Evolutionary conservation across 2,888 invertebrate genomes (phyloP).

Genomic region (Synanthedon andrenaeformis): DNA sequence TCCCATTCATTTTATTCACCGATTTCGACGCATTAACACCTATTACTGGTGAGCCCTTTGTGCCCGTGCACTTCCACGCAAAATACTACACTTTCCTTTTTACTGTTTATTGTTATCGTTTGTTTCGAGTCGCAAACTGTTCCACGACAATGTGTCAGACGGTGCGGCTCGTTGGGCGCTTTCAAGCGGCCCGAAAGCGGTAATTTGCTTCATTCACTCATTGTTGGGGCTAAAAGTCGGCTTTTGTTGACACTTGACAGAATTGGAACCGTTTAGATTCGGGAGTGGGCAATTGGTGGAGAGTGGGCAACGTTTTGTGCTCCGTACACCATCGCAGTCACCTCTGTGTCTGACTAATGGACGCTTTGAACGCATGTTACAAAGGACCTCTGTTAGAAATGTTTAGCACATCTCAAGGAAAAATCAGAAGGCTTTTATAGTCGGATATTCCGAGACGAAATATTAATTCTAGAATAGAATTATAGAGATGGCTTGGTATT

Average conservation of each 20-base stretch:
- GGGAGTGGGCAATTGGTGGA: constrained; percentile 55
- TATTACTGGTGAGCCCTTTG: constrained; percentile 50
- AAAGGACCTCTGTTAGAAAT: constrained; percentile 5
- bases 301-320: constrained; percentile 35
- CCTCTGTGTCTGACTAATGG: constrained; percentile 41
- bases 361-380: constrained; percentile 27
- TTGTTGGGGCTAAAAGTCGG: constrained; percentile 65
- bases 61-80: constrained; percentile 46
- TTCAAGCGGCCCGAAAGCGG: constrained; percentile 62
- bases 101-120: constrained; percentile 67
- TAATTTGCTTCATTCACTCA: constrained; percentile 66
- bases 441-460: too few relatives aligned
- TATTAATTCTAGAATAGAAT: too few relatives aligned
- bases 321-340: constrained; percentile 17
- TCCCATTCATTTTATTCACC: constrained; percentile 47
- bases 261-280: constrained; percentile 67
- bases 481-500: too few relatives aligned
- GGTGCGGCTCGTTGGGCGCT: constrained; percentile 57
- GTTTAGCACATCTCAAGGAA: too few relatives aligned
- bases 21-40: constrained; percentile 61
- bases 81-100: constrained; percentile 67
- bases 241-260: constrained; percentile 63
- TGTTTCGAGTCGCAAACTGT: constrained; percentile 66
- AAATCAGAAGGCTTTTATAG: too few relatives aligned
- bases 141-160: constrained; percentile 47